These are phyloP conservation scores for Dasyornis broadbenti DNA, from an alignment of 2,113 vertebrate species.

Conservation along the genomic window DNA sequence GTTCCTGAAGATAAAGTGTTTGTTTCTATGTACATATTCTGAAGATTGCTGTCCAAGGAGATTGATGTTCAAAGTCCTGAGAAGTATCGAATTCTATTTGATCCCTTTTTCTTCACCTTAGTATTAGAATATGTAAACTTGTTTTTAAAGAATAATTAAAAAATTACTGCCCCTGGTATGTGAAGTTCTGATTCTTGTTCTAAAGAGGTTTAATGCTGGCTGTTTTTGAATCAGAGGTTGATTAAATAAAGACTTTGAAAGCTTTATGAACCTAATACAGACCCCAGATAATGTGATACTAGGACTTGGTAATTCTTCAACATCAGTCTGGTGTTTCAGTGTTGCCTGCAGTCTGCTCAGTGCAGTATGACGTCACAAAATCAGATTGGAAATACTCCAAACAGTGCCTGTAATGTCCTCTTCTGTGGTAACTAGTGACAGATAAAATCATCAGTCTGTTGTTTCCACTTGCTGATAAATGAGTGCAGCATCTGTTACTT, in stretches of 20 bases:
- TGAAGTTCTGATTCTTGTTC: not conserved
- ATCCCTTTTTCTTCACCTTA: not conserved
- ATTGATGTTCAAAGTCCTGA: not conserved
- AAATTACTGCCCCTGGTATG: not conserved
- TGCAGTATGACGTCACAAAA: slow-evolving; percentile 35
- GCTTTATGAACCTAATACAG: not conserved
- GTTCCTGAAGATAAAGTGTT: not conserved
- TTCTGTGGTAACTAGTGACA: not conserved
- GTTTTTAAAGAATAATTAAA: not conserved
- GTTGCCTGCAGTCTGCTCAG: not conserved
- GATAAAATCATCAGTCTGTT: not conserved
- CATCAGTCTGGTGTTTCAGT: not conserved
- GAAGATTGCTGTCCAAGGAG: not conserved
- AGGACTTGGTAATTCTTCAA: not conserved
- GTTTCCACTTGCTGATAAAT: slow-evolving; percentile 26
- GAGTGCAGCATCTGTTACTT: slow-evolving; percentile 15
- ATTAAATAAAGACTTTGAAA: not conserved
- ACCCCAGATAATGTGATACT: not conserved
- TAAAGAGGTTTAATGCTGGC: not conserved
- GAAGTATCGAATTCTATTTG: not conserved
- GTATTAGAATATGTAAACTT: not conserved
- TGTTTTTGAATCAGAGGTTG: not conserved
- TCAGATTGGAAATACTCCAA: slow-evolving; percentile 34
- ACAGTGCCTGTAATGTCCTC: not conserved
- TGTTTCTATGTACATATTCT: not conserved